Conservation (phyloP, 2,888 invertebrate species). For the Callosobruchus maculatus region DNA sequence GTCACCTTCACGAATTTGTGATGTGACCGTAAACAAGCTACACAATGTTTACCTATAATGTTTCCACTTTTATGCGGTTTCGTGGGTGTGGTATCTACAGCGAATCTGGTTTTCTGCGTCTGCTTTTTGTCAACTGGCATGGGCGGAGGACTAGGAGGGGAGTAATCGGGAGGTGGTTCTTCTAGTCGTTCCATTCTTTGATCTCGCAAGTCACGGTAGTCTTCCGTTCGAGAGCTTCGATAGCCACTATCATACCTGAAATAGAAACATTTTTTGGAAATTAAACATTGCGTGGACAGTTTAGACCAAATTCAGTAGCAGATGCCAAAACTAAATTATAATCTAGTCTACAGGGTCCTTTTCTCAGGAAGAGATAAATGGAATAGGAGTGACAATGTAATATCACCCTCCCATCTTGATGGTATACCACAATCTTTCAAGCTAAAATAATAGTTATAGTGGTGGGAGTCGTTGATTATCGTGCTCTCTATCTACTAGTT, state of each 20-base stretch:
- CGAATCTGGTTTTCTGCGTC: constrained; percentile 72
- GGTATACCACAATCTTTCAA: too few species aligned
- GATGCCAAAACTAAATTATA: too few species aligned
- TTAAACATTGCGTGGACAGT: too few species aligned
- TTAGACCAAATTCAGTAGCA: too few species aligned
- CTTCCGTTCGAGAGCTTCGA: constrained; percentile 21
- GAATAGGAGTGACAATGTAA: too few species aligned
- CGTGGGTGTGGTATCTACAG: constrained; percentile 48
- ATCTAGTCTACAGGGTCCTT: too few species aligned
- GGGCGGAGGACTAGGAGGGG: constrained; percentile 54
- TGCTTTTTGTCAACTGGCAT: constrained; percentile 49
- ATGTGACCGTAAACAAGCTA: neutral
- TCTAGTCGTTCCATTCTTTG: constrained; percentile 39
- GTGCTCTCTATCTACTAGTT: too few species aligned
- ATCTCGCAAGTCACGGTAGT: constrained; percentile 39
- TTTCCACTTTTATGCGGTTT: constrained; percentile 46
- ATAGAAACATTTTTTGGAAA: neutral
- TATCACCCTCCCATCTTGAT: too few species aligned
- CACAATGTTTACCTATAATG: constrained; percentile 42
- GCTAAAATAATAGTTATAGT: too few species aligned
- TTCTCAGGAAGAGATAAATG: too few species aligned
- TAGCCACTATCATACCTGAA: constrained; percentile 22
- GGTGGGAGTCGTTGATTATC: too few species aligned
- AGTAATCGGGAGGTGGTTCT: constrained; percentile 71
- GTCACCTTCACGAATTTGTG: neutral